Conservation (phyloP, 2,888 invertebrate species). For the Ormyrus rosae region DNA sequence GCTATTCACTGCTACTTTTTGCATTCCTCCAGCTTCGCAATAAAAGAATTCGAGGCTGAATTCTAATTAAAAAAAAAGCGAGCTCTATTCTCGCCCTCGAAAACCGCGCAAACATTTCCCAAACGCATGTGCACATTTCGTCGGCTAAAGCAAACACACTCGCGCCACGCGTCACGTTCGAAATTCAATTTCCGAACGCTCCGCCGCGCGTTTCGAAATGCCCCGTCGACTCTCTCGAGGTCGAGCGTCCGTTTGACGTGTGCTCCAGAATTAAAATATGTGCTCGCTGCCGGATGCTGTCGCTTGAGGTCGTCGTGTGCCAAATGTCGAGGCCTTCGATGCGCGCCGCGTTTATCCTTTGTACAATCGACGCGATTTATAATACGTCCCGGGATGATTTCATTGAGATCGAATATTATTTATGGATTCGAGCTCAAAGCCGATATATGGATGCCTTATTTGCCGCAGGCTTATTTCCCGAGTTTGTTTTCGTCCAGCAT, state of each 20-base stretch:
- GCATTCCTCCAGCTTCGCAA: background rate
- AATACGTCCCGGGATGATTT: slow-evolving; percentile 18
- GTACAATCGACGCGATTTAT: background rate
- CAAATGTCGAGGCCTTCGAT: slow-evolving; percentile 26
- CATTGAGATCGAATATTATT: slow-evolving; percentile 45
- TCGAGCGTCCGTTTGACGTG: background rate
- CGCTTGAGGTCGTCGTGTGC: slow-evolving; percentile 14
- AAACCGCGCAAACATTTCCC: too few relatives aligned
- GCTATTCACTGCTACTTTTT: slow-evolving; percentile 4
- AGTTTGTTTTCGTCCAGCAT: too few relatives aligned
- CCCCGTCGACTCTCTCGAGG: background rate
- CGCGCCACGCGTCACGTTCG: too few relatives aligned
- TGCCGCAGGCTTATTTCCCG: background rate
- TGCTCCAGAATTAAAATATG: slow-evolving; percentile 9
- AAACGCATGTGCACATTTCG: too few relatives aligned
- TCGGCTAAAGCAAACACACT: too few relatives aligned
- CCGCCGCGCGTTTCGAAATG: background rate
- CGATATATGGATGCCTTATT: slow-evolving; percentile 14
- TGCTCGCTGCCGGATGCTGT: slow-evolving; percentile 27
- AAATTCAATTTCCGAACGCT: background rate
- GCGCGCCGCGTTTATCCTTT: background rate
- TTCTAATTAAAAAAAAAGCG: too few relatives aligned
- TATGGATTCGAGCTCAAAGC: background rate
- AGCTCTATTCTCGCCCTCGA: too few relatives aligned
- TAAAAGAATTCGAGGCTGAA: too few relatives aligned